These are phyloP conservation scores for Tupiocoris notatus DNA, from an alignment of 2,888 invertebrate species.

Conservation along the genomic window DNA sequence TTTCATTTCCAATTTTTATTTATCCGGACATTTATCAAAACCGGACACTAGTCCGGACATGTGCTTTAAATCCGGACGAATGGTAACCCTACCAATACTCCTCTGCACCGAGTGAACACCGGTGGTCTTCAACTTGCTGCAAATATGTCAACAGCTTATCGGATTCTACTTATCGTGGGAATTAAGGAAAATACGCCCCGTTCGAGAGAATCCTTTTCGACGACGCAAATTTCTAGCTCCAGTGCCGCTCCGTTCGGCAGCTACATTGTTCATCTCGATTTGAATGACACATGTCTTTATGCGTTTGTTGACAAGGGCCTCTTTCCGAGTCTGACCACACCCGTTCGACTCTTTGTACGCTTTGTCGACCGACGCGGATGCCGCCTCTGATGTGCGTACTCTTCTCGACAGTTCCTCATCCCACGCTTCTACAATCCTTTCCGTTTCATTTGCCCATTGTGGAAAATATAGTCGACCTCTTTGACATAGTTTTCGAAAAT, in stretches of 20 bases:
- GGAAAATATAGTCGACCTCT: neutral
- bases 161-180: neutral
- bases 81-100: no score
- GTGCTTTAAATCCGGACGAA: no score
- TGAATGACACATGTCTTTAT: constrained; percentile 1
- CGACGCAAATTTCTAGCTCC: neutral
- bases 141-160: neutral
- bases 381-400: neutral
- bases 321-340: neutral
- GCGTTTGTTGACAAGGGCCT: neutral
- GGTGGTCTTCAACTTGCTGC: no score
- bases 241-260: neutral
- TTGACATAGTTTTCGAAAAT: neutral
- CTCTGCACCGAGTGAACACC: no score
- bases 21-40: no score
- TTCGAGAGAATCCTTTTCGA: neutral
- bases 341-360: neutral
- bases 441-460: neutral
- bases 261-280: neutral
- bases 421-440: neutral
- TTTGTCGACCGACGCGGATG: neutral
- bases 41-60: no score
- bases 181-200: neutral
- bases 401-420: neutral
- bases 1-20: no score